Conservation (phyloP, 2,113 vertebrate genomes). For the Sphaerodactylus townsendi region DNA sequence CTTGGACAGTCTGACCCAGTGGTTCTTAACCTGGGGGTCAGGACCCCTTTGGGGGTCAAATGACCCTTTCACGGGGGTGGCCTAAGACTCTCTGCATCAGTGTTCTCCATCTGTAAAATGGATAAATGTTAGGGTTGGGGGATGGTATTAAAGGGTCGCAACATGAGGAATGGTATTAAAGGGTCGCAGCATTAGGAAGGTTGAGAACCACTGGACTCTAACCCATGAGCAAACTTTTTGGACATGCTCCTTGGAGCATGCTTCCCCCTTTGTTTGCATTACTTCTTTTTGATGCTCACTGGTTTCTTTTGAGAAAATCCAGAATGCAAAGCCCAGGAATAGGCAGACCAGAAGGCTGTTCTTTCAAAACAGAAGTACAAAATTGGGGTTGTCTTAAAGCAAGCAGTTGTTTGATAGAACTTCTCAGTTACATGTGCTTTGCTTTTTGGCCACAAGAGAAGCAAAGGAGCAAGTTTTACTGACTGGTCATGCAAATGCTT, state of each 20-base stretch:
- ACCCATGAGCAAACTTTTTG: background rate
- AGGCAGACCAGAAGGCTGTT: accelerated
- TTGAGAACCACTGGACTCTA: no score
- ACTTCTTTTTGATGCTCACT: background rate
- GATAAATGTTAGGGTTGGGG: no score
- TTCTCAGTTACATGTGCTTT: constrained; percentile 52
- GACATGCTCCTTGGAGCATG: background rate
- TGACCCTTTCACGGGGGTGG: no score
- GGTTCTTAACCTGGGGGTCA: no score
- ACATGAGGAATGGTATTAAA: no score
- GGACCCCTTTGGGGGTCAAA: no score
- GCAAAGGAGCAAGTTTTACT: constrained; percentile 51
- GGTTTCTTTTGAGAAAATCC: background rate
- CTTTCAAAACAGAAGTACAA: accelerated
- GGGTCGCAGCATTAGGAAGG: no score
- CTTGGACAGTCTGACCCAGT: no score
- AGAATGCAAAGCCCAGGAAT: background rate
- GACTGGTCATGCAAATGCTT: constrained; percentile 46
- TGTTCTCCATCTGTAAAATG: no score
- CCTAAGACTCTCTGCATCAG: no score
- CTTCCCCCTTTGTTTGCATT: background rate
- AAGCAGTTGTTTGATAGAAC: constrained; percentile 44
- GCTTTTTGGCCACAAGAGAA: constrained; percentile 24
- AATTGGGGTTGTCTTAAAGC: background rate
- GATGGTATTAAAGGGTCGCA: no score